phyloP scores from a whole-genome alignment of 2,797 vertebrate genomes.

The Brachymystax lenok region DNA sequence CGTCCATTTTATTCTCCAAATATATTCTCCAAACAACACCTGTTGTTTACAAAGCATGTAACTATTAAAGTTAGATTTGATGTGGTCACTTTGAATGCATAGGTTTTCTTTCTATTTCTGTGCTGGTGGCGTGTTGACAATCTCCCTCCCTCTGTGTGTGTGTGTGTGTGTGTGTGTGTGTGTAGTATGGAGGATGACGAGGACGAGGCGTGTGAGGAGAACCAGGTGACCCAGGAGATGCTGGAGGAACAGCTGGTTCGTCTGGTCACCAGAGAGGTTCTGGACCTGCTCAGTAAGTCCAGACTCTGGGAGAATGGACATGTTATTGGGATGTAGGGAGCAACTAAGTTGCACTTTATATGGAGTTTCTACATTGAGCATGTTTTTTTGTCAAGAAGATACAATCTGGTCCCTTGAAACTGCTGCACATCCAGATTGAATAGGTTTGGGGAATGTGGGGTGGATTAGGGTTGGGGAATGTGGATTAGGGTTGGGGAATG shows the following conservation, averaged over 20 bases:
- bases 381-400: background rate
- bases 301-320: background rate
- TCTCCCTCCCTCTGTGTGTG: background rate
- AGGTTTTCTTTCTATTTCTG: background rate
- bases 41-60: too few species aligned
- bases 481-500: too few species aligned
- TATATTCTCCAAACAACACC: too few species aligned
- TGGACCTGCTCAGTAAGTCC: slow-evolving; percentile 92
- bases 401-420: too few species aligned
- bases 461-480: too few species aligned
- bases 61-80: too few species aligned
- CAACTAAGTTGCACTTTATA: background rate
- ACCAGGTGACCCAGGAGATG: slow-evolving; percentile 82
- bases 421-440: background rate
- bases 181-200: slow-evolving; percentile 76
- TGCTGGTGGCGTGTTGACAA: background rate
- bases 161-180: background rate
- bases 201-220: slow-evolving; percentile 82
- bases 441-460: background rate
- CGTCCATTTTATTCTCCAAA: too few species aligned
- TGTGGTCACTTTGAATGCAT: background rate
- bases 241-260: slow-evolving; percentile 92
- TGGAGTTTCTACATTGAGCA: background rate
- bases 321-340: background rate
- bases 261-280: slow-evolving; percentile 89